Percentiles rank a stretch among this genome's conserved stretches.
Evolutionary conservation across 1,140 invertebrate species (phyloP).

Genomic region (Calephelis virginiensis): DNA sequence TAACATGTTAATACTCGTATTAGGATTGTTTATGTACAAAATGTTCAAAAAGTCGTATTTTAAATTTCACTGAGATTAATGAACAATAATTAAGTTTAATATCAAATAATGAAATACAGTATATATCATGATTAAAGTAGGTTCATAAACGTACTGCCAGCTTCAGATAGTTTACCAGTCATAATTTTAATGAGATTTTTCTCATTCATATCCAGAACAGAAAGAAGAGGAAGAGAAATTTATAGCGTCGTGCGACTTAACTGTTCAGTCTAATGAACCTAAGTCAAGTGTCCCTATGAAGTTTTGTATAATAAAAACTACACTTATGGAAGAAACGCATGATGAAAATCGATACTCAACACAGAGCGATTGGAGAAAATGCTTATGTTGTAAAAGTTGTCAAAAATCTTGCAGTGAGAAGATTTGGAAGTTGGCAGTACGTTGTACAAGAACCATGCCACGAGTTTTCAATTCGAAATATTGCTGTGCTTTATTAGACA

Average conservation of each 20-base stretch:
- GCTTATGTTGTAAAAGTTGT: slow-evolving; percentile 47
- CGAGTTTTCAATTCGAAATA: slow-evolving; percentile 40
- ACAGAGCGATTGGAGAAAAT: slow-evolving; percentile 42
- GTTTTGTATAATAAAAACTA: slow-evolving; percentile 49
- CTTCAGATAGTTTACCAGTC: slow-evolving; percentile 16
- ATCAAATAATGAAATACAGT: too few species aligned
- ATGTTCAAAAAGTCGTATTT: too few species aligned
- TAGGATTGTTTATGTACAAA: too few species aligned
- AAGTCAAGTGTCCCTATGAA: slow-evolving; percentile 38
- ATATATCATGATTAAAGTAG: not conserved
- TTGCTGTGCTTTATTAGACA: slow-evolving; percentile 51
- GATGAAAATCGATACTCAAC: slow-evolving; percentile 26
- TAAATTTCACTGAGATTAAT: too few species aligned
- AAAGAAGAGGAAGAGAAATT: slow-evolving; percentile 52
- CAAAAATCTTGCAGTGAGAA: slow-evolving; percentile 40
- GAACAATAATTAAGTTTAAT: too few species aligned
- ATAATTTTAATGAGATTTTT: slow-evolving; percentile 24
- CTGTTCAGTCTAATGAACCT: slow-evolving; percentile 34
- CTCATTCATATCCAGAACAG: slow-evolving; percentile 38
- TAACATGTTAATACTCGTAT: too few species aligned
- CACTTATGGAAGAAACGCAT: slow-evolving; percentile 37
- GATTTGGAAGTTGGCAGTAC: slow-evolving; percentile 58
- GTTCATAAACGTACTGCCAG: slow-evolving; percentile 53
- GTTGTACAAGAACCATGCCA: slow-evolving; percentile 53
- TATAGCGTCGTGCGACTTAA: slow-evolving; percentile 56